A percentile compares a stretch with the other conserved stretches of the same genome.
These are phyloP conservation scores for Lepetodrilus schrolli DNA, from an alignment of 2,888 invertebrate genomes.

Conservation along the genomic window DNA sequence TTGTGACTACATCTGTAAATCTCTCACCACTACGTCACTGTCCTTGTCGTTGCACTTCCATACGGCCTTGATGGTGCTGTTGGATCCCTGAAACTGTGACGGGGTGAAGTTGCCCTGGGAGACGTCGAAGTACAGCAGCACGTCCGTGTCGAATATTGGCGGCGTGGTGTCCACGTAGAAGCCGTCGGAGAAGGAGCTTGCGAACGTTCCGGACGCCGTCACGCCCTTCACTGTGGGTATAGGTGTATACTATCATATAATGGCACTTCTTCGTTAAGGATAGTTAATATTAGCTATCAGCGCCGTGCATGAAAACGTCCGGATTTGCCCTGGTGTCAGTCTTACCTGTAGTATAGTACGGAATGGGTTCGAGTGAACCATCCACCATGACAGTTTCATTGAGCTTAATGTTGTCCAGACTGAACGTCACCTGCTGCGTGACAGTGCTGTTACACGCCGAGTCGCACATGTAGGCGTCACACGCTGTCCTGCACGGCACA, in stretches of 20 bases:
- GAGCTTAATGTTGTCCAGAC: conserved; percentile 31
- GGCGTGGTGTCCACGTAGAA: conserved; percentile 53
- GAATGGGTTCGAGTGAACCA: neutral
- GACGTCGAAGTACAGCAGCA: conserved; percentile 52
- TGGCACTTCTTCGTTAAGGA: no score
- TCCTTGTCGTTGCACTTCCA: conserved; percentile 55
- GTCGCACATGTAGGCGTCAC: conserved; percentile 48
- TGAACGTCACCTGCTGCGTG: conserved; percentile 37
- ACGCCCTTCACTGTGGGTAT: conserved; percentile 50
- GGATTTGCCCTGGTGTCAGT: no score
- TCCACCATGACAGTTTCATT: neutral
- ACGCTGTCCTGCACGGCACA: conserved; percentile 47
- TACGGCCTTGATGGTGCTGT: conserved; percentile 44
- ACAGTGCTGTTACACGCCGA: conserved; percentile 35
- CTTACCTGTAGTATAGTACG: conserved; percentile 30
- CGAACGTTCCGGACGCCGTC: conserved; percentile 49
- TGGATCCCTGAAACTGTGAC: conserved; percentile 49
- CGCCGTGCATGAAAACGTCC: no score
- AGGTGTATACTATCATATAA: no score
- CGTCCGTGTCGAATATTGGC: conserved; percentile 43
- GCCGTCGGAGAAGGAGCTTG: conserved; percentile 46
- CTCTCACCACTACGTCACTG: conserved; percentile 51
- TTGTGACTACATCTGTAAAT: no score
- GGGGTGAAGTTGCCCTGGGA: conserved; percentile 51
- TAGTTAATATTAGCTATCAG: no score